Evolutionary conservation across 2,888 invertebrate genomes (phyloP), one percentile per base, ranked within the genome.

Genomic region (Ennomos quercinarius): DNA sequence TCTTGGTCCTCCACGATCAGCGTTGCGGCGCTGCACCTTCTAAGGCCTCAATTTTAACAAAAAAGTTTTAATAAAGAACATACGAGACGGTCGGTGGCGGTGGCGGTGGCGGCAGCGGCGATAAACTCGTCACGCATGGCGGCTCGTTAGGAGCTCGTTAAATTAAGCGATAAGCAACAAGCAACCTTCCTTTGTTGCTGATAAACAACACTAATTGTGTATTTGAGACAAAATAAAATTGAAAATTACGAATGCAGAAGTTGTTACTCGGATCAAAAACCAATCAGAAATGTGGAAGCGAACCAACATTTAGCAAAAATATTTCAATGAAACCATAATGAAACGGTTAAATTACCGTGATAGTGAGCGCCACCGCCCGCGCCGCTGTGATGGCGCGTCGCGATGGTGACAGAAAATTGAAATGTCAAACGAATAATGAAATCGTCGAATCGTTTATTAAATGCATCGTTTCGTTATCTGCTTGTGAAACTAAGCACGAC

Each of bases 91-190:
- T 11, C 39, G 40, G 13, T 10, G 34, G 48, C 44, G 17, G 17
- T 39, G 27, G 17, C 47, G 17, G 17, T n/a, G n/a, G n/a, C n/a
- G n/a, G n/a, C n/a, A n/a, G 17, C 17, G 37, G 34, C 42, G 49
- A 54, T 54, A 45, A 60, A 43, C 53, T 45, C 45, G 46, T 55
- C 51, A 55, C 55, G 60, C 42, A 39, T 43, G 35, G 51, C 11
- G 12, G 36, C 43, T 51, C 35, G 40, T 47, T 51, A n/a, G 38
- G 39, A 51, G 51, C 55, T 61, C 55, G 60, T 56, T 59, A 50
- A 54, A 54, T 40, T 35, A 42, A 46, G 54, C 44, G 45, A 45
- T 45, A 6, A 11, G 39, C 39, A 55, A 55, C 56, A 52, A 56
- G 12, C 41, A 54, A 17, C 47, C 43, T 55, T 51, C 60, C 47